These are phyloP conservation scores for Sesamia nonagrioides DNA, from an alignment of 1,140 invertebrate species.

Conservation along the genomic window DNA sequence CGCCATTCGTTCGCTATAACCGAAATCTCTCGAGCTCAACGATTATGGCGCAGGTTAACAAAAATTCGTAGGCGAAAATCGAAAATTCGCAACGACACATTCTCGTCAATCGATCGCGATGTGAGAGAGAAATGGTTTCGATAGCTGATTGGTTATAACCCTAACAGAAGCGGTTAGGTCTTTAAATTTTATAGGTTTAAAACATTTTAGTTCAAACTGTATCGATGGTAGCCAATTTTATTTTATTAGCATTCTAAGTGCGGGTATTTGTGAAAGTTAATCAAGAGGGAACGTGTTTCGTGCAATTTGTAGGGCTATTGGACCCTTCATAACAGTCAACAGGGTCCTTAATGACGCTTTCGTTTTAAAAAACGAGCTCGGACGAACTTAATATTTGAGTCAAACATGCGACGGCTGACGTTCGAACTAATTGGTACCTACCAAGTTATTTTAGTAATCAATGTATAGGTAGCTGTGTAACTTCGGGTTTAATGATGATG, in stretches of 20 bases:
- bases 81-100: slow-evolving; percentile 50
- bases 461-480: not conserved
- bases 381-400: slow-evolving; percentile 51
- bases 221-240: slow-evolving; percentile 67
- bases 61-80: slow-evolving; percentile 49
- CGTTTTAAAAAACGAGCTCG: slow-evolving; percentile 59
- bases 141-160: slow-evolving; percentile 47
- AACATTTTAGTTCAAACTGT: slow-evolving; percentile 44
- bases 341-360: slow-evolving; percentile 61
- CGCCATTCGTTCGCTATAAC: slow-evolving; percentile 42
- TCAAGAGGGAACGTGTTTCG: slow-evolving; percentile 71
- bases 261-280: slow-evolving; percentile 64
- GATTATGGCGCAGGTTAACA: slow-evolving; percentile 51
- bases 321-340: slow-evolving; percentile 72
- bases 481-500: not conserved
- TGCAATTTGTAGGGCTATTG: slow-evolving; percentile 73
- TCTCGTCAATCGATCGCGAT: slow-evolving; percentile 44
- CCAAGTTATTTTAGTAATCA: slow-evolving; percentile 11
- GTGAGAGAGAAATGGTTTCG: slow-evolving; percentile 29
- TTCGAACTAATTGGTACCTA: slow-evolving; percentile 16
- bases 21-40: slow-evolving; percentile 23
- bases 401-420: slow-evolving; percentile 19
- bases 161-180: slow-evolving; percentile 28
- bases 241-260: slow-evolving; percentile 67
- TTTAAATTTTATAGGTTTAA: slow-evolving; percentile 27